Base-by-base conservation (phyloP, 2,888 invertebrate species). In the Cheilosia grossa region DNA sequence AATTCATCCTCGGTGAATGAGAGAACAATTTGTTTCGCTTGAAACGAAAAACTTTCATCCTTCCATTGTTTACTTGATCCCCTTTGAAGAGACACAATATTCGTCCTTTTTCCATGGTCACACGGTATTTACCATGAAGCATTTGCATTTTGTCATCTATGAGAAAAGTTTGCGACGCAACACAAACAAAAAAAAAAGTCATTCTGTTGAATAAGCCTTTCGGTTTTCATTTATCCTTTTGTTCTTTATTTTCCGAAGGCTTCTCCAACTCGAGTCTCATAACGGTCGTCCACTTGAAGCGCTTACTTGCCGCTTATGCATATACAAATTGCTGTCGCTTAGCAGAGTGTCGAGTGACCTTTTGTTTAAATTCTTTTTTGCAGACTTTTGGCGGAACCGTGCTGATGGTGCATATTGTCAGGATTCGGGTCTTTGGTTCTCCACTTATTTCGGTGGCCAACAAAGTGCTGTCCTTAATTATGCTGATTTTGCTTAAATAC, bases 121-220 rank as follows among this genome's bases (percentile, higher is more conserved):
- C 66, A 24, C 61, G 70, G 80, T 82, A 51, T 58, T 72, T 67
- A 78, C 56, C 66, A 73, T 78, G 49, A 78, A 69, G 73, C 56
- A 80, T 85, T 85, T 80, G 61, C 80, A 85, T 80, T 85, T 72
- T 83, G 80, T 80, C 70, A 66, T 73, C 80, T 77, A 81, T 81
- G 80, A 80, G 75, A 67, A 80, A 85, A 85, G 72, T 83, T 83
- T 85, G 44, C 72, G 56, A 37, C 37, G 13, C 13, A 37, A 13
- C 37, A 37, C 30, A 30, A 30, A 30, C 30, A 67, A 42, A 69
- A 69, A n/a, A 30, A 51, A 70, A 64, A 33, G 21, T 37, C 66
- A 66, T 54, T 72, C 44, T 30, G 63, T 75, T 75, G 72, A 80
- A 77, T 80, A 75, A 85, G 75, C 80, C 72, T 79, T 75, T 82